Base-by-base conservation (phyloP, 2,797 vertebrate genomes). In the Morelia viridis region DNA sequence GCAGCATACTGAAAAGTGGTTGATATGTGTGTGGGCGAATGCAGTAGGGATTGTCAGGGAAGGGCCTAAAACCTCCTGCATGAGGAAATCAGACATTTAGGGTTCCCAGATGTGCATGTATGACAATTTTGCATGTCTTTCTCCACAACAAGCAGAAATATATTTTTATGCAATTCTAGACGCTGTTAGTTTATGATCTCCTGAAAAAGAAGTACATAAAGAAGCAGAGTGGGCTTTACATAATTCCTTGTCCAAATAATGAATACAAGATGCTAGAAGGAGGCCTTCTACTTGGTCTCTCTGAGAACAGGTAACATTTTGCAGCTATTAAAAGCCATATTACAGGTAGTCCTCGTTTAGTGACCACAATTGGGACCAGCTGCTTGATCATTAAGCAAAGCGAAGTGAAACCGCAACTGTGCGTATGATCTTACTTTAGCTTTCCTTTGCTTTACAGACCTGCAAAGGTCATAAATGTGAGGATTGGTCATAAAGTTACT, bases 181-280 rank as follows among this genome's bases (percentile, higher is more conserved):
- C 94, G 31, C 93, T 97, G 1, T 92, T 98, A 91, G 95, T 96
- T 93, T 97, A 97, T 26, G 97, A 98, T 89, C 92, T 98, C 93
- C 95, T 97, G 31, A 97, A 97, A 96, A 96, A 93, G 87, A 97
- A 96, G 80, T 97, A 96, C 35, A 65, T 97, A 92, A 98, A 96
- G 89, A 97, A 96, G 90, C 95, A 97, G 94, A 96, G 93, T 3
- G 97, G 96, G 60, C 95, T 97, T 65, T 96, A 95, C 84, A 93
- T 97, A 0, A 4, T 96, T 91, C 95, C 95, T 61, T 97, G 97
- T 94, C 97, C 95, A 94, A 96, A 96, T 91, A 96, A 97, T 24
- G 97, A 98, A 92, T 97, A 96, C 90, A 92, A 65, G 80, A 96
- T 98, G 26, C 93, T 97, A 88, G 93, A 97, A 12, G 96, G 95